These are phyloP conservation scores for Cydia fagiglandana DNA, from an alignment of 1,140 invertebrate genomes.

Conservation along the genomic window DNA sequence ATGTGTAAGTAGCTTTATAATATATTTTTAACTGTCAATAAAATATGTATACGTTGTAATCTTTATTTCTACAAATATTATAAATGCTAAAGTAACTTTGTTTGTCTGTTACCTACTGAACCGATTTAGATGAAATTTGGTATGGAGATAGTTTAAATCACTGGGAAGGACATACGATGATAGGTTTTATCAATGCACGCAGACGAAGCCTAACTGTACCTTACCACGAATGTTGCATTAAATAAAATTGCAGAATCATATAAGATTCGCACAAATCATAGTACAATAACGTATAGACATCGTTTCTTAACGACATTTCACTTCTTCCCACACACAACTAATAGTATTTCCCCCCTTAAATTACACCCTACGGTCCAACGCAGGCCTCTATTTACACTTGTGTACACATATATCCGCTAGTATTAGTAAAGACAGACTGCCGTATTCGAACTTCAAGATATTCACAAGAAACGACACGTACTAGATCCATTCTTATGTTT, in stretches of 20 bases:
- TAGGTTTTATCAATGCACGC: too few relatives aligned
- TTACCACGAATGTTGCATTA: too few relatives aligned
- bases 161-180: neutral
- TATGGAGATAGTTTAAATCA: neutral
- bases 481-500: too few relatives aligned
- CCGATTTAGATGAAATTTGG: neutral
- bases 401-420: conserved; percentile 4
- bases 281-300: neutral
- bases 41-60: neutral
- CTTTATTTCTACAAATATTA: neutral
- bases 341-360: neutral
- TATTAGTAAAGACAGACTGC: too few relatives aligned
- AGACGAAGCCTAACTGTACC: too few relatives aligned
- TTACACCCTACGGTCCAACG: neutral
- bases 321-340: neutral
- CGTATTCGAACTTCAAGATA: too few relatives aligned
- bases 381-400: neutral
- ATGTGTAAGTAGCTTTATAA: too few relatives aligned
- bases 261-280: too few relatives aligned
- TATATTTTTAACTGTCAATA: too few relatives aligned
- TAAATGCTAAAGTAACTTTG: neutral
- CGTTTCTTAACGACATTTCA: neutral
- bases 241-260: too few relatives aligned
- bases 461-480: too few relatives aligned
- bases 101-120: neutral